Evolutionary conservation across 2,797 vertebrate species (phyloP), one percentile per base, ranked within the genome.

Genomic region (Notolabrus celidotus): DNA sequence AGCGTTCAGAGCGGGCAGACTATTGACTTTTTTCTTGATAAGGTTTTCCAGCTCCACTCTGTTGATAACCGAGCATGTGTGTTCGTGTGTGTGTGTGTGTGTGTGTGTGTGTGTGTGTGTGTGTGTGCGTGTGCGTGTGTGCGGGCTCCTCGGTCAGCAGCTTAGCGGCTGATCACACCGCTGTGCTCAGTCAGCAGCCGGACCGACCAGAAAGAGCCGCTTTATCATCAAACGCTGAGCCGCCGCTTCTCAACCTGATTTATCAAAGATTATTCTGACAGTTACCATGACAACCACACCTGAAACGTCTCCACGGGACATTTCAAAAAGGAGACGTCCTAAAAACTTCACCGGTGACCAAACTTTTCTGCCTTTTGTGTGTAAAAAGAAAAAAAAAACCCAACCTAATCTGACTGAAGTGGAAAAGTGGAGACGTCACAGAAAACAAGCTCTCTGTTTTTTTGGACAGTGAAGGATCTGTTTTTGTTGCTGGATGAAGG

Each of bases 21-120:
- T 85, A 82, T 83, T 73, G 78, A 86, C 87, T 72, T 79, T n/a
- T 72, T 14, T 60, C 67, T 71, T 54, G 79, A 85, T 82, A 74
- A 79, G 71, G 66, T 83, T 84, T 83, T 71, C 61, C 74, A 55
- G 71, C 75, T 51, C n/a, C 41, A 38, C 63, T 62, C 43, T 38
- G 78, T 61, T 67, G 83, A 83, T 89, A 82, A 76, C 72, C 27
- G 51, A 43, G 69, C 36, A 57, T 3, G 34, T 23, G 45, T 1
- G 5, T 5, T 45, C 46, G 45, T 14, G 20, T 45, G 43, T 12
- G 19, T 22, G 42, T 22, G 10, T 22, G 10, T 5, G 19, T 22
- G 10, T 45, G 19, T 12, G 19, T 12, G 43, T 45, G 43, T 10
- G 19, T 5, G 43, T 20, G 10, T 42, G 33, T 38, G 36, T 38